Evolutionary conservation across 2,113 vertebrate species (phyloP).

Genomic region (Leucopsar rothschildi): DNA sequence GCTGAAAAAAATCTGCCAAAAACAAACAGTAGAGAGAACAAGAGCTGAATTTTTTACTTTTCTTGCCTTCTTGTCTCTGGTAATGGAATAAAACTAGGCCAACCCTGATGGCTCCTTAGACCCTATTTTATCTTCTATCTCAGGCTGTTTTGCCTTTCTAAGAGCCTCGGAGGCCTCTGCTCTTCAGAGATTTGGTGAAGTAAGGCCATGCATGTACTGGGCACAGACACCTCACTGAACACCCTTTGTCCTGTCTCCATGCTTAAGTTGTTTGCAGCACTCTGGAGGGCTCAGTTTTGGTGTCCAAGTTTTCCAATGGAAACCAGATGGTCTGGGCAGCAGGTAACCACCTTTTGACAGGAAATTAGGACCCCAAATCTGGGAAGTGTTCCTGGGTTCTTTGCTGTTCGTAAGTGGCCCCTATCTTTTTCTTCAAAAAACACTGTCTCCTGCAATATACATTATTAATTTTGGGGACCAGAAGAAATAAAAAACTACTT

Average conservation of each 20-base stretch:
- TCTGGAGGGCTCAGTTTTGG: rapidly evolving
- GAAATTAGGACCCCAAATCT: too few species aligned
- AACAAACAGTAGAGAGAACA: background rate
- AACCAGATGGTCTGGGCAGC: background rate
- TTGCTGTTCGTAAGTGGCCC: background rate
- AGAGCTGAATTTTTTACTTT: background rate
- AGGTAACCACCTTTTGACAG: background rate
- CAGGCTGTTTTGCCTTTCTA: background rate
- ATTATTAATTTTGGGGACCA: background rate
- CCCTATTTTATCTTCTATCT: background rate
- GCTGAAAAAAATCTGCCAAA: background rate
- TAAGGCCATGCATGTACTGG: background rate
- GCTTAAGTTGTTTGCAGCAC: background rate
- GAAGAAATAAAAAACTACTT: background rate
- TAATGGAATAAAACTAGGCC: background rate
- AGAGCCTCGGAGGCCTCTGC: background rate
- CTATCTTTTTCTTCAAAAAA: background rate
- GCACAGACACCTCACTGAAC: background rate
- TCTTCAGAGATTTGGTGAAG: background rate
- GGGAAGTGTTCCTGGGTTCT: background rate
- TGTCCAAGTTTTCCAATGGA: background rate
- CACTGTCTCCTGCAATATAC: background rate
- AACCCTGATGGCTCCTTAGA: background rate
- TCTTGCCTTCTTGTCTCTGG: background rate
- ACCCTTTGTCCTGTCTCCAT: background rate